phyloP scores from a whole-genome alignment of 1,140 invertebrate genomes.

The Brachionus angularis region DNA sequence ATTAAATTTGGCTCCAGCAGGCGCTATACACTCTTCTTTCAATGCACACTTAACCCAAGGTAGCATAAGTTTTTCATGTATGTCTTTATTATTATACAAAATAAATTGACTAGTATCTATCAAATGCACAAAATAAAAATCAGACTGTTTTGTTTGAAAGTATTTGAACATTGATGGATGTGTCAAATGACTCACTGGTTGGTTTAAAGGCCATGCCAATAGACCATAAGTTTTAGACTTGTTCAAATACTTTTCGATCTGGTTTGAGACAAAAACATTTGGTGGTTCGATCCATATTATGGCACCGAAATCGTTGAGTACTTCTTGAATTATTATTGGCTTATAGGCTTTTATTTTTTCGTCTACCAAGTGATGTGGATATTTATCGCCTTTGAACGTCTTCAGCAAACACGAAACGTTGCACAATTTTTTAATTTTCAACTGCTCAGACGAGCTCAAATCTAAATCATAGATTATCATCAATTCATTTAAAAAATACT shows the following conservation, averaged over 20 bases:
- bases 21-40: slow-evolving; percentile 19
- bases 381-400: slow-evolving; percentile 31
- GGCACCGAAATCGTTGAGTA: slow-evolving; percentile 20
- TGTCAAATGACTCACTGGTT: slow-evolving; percentile 33
- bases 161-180: slow-evolving; percentile 34
- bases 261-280: slow-evolving; percentile 15
- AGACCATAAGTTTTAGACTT: background rate
- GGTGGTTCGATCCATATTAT: slow-evolving; percentile 40
- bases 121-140: slow-evolving; percentile 40
- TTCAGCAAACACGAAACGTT: background rate
- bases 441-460: slow-evolving; percentile 22
- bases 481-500: slow-evolving; percentile 18
- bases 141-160: background rate
- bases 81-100: slow-evolving; percentile 11
- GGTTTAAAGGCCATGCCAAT: slow-evolving; percentile 20
- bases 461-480: slow-evolving; percentile 26
- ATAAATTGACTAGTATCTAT: slow-evolving; percentile 34
- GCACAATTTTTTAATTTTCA: slow-evolving; percentile 22
- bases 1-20: slow-evolving; percentile 15
- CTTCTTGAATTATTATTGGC: slow-evolving; percentile 38
- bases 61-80: slow-evolving; percentile 5
- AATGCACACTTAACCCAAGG: slow-evolving; percentile 39
- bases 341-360: slow-evolving; percentile 23
- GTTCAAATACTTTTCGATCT: background rate
- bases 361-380: slow-evolving; percentile 4